Percentiles rank a stretch among this genome's conserved stretches.
Conservation (phyloP, 2,888 invertebrate species). For the Drosophila colorata region DNA sequence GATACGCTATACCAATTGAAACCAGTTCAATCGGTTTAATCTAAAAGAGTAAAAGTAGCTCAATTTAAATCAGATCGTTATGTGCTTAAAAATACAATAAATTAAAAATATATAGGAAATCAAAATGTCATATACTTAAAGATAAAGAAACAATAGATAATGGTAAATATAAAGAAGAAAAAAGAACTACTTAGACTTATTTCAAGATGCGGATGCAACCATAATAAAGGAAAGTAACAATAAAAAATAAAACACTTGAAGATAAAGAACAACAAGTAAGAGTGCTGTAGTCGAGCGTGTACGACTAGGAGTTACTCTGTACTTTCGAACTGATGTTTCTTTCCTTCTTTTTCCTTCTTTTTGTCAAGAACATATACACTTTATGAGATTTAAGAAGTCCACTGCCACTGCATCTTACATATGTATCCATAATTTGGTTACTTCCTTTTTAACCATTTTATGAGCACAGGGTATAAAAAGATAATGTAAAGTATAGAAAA, state of each 20-base stretch:
- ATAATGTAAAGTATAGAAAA: no score
- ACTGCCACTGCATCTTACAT: no score
- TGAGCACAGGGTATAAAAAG: no score
- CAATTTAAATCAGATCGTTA: no score
- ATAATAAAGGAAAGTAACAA: neutral
- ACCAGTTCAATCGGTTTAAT: neutral
- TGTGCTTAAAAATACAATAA: neutral
- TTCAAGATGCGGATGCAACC: constrained; percentile 4
- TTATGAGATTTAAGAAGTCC: no score
- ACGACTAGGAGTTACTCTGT: neutral
- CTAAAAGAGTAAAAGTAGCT: no score
- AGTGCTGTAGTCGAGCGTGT: neutral
- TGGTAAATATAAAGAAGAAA: neutral
- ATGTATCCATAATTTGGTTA: no score
- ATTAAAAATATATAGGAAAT: neutral
- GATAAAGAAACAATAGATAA: constrained; percentile 8
- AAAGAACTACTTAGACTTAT: neutral
- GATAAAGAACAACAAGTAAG: constrained; percentile 1
- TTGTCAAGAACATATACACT: no score
- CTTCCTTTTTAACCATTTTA: no score
- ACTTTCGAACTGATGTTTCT: neutral
- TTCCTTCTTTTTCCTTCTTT: no score
- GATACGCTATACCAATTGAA: constrained; percentile 14
- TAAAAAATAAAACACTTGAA: constrained; percentile 4
- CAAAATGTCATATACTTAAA: neutral